Percentiles rank a stretch among this genome's conserved stretches.
Conservation (phyloP, 1,140 invertebrate species). For the Papilio polyxenes region DNA sequence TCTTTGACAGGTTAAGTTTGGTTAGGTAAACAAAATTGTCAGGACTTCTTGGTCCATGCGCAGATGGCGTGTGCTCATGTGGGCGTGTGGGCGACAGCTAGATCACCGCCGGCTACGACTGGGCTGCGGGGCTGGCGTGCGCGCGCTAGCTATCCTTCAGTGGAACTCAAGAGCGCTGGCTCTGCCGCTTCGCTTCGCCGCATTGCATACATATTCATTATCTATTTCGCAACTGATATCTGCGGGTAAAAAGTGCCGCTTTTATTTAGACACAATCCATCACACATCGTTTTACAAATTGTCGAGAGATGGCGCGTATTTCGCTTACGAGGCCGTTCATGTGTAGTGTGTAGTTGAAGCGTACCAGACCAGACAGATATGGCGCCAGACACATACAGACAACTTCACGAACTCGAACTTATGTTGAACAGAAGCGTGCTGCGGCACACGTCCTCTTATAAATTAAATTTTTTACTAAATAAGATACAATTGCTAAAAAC, state of each 20-base stretch:
- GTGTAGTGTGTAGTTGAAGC: too few species aligned
- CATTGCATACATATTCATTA: conserved; percentile 21
- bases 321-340: background rate
- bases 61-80: background rate
- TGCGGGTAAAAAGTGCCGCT: conserved; percentile 8
- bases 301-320: background rate
- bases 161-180: background rate
- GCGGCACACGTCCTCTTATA: too few species aligned
- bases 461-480: too few species aligned
- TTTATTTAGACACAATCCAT: conserved; percentile 2
- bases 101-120: too few species aligned
- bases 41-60: too few species aligned
- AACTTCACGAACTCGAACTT: too few species aligned
- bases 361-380: too few species aligned
- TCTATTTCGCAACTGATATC: conserved; percentile 26
- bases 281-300: background rate
- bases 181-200: background rate
- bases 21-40: too few species aligned
- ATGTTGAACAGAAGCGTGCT: too few species aligned
- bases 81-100: background rate
- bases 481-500: too few species aligned
- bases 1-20: too few species aligned
- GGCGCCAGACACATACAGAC: too few species aligned
- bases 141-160: background rate
- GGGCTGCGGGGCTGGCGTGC: background rate